Percentiles rank a stretch among this genome's conserved stretches.
Evolutionary conservation across 1,140 invertebrate genomes (phyloP).

Genomic region (Papilio machaon): DNA sequence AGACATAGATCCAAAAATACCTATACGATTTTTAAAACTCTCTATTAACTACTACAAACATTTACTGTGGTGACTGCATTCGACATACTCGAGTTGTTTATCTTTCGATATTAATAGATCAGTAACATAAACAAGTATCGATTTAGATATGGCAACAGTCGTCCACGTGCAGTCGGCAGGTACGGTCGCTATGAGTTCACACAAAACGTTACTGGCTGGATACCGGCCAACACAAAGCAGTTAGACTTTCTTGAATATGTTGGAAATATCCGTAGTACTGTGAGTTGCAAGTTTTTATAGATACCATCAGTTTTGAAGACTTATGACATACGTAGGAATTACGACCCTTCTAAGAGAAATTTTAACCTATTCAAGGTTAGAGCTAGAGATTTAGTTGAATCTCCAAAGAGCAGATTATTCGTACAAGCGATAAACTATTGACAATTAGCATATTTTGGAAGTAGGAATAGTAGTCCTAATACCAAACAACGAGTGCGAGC

Average conservation of each 20-base stretch:
- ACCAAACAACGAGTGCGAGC: too few relatives aligned
- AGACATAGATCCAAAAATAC: not conserved
- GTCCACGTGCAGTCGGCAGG: slow-evolving; percentile 8
- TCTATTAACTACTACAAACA: not conserved
- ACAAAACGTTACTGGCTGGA: slow-evolving; percentile 1
- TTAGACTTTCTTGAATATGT: not conserved
- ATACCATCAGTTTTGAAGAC: not conserved
- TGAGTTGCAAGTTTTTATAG: slow-evolving; percentile 1
- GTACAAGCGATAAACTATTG: too few relatives aligned
- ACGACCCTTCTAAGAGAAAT: too few relatives aligned
- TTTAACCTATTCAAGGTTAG: too few relatives aligned
- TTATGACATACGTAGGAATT: too few relatives aligned
- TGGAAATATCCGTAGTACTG: not conserved
- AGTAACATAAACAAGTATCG: not conserved
- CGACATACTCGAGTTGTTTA: slow-evolving; percentile 4
- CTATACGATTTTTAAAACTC: not conserved
- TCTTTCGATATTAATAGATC: slow-evolving; percentile 2
- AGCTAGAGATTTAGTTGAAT: too few relatives aligned
- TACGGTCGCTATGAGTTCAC: not conserved
- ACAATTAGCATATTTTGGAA: too few relatives aligned
- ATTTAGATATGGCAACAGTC: slow-evolving; percentile 13
- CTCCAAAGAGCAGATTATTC: too few relatives aligned
- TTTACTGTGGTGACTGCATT: not conserved
- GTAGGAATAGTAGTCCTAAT: too few relatives aligned
- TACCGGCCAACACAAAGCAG: not conserved